These are phyloP conservation scores for Papilio polytes DNA, from an alignment of 1,140 invertebrate genomes.

Conservation along the genomic window DNA sequence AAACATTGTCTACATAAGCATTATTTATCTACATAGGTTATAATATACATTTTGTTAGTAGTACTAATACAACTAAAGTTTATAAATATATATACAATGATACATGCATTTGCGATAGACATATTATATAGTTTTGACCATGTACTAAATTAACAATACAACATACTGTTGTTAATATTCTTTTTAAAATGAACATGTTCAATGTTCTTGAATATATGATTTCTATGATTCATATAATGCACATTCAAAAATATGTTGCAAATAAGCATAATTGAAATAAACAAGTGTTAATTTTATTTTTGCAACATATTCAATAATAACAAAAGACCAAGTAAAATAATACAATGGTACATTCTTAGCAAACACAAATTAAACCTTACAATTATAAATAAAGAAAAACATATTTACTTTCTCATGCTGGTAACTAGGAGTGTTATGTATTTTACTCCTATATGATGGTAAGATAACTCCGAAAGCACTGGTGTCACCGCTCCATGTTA, in stretches of 20 bases:
- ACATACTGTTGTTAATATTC: no score
- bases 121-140: neutral
- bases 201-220: neutral
- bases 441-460: conserved; percentile 43
- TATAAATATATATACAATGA: conserved; percentile 4
- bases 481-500: conserved; percentile 61
- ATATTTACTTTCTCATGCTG: conserved; percentile 80
- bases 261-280: neutral
- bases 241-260: conserved; percentile 12
- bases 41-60: conserved; percentile 28
- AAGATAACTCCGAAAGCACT: conserved; percentile 61
- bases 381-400: conserved; percentile 66
- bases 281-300: neutral
- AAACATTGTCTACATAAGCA: neutral
- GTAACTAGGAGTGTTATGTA: conserved; percentile 52
- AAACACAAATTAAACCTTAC: conserved; percentile 57
- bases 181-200: neutral
- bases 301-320: conserved; percentile 15
- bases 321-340: conserved; percentile 17
- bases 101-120: conserved; percentile 12
- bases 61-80: conserved; percentile 22
- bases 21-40: conserved; percentile 10
- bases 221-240: conserved; percentile 3
- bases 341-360: conserved; percentile 24
- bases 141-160: neutral